A percentile compares a stretch with the other conserved stretches of the same genome.
Conservation (phyloP, 2,888 invertebrate species). For the Pyrgus malvae region DNA sequence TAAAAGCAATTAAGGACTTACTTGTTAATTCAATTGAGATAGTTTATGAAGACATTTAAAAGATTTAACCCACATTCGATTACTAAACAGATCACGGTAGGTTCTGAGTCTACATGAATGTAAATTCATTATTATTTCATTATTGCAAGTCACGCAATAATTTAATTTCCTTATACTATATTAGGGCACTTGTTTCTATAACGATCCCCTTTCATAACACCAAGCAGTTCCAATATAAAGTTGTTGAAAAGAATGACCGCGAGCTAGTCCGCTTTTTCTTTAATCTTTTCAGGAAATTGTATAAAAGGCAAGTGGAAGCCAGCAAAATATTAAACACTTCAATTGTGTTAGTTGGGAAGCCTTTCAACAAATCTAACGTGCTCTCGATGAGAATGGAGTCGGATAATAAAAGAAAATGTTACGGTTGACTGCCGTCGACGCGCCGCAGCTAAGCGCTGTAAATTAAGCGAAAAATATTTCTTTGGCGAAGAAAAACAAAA, state of each 20-base stretch:
- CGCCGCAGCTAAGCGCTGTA: slow-evolving; percentile 58
- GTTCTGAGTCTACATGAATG: slow-evolving; percentile 12
- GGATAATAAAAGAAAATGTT: slow-evolving; percentile 48
- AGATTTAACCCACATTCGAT: slow-evolving; percentile 4
- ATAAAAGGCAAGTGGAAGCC: slow-evolving; percentile 20
- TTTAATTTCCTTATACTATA: slow-evolving; percentile 5
- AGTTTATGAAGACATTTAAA: slow-evolving; percentile 19
- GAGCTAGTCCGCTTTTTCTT: slow-evolving; percentile 1
- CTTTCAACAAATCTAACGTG: slow-evolving; percentile 34
- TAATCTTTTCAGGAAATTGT: slow-evolving; percentile 19
- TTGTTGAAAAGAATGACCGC: neutral
- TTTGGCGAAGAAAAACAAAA: slow-evolving; percentile 71
- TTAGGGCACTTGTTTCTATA: slow-evolving; percentile 11
- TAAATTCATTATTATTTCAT: slow-evolving; percentile 10
- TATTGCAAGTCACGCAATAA: slow-evolving; percentile 22
- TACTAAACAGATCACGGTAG: neutral
- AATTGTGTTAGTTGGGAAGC: slow-evolving; percentile 25
- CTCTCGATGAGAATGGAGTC: slow-evolving; percentile 49
- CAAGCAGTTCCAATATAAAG: neutral
- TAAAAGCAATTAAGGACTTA: too few relatives aligned
- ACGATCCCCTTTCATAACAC: slow-evolving; percentile 1
- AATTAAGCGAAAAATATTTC: slow-evolving; percentile 70
- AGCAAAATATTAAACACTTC: slow-evolving; percentile 25
- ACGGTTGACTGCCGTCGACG: slow-evolving; percentile 42
- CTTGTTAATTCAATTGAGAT: neutral